Base-by-base conservation (phyloP, 2,888 invertebrate species). In the Ochropacha duplaris region DNA sequence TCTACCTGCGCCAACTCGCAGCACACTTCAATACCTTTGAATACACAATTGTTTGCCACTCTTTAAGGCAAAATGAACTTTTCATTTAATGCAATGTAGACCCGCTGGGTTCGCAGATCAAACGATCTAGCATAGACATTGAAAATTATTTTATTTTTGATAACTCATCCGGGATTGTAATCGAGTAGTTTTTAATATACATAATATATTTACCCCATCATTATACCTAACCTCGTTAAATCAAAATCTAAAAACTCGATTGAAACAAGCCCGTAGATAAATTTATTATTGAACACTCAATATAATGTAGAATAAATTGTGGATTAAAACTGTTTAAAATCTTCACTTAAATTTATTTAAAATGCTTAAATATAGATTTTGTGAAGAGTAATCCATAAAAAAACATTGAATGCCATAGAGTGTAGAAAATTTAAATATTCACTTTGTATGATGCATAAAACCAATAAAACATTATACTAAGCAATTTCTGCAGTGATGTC, bases 361-460 rank as follows among this genome's bases (percentile, higher is more conserved):
- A 19, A 44, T 16, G 19, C 19, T 44, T 19, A 44, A 8, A 44
- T 44, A 44, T 19, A 16, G 44, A 6, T 1, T 16, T 19, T 36
- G n/a, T 14, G 11, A 36, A 12, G n/a, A 11, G 4, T 39, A 14
- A 39, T 44, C 0, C 19, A 59, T 59, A 56, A 64, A 67, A 61
- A 60, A 63, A 74, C 62, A 71, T 71, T 71, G 72, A 76, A 83
- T 82, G 81, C 79, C 91, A 92, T 91, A 91, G 83, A 92, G 92
- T 92, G 92, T 92, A 92, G 92, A 92, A 92, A 92, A 91, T 86
- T 68, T 68, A 80, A 83, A 78, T 82, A 81, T 82, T 76, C 72
- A 81, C 74, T 78, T 62, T 64, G 56, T 59, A 66, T 60, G 58
- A 51, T 65, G 69, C 72, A 76, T 79, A 87, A 88, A 92, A 91